Percentiles rank a stretch among this genome's conserved stretches.
phyloP scores from a whole-genome alignment of 2,113 vertebrate species.

The Brachyhypopomus gauderio region DNA sequence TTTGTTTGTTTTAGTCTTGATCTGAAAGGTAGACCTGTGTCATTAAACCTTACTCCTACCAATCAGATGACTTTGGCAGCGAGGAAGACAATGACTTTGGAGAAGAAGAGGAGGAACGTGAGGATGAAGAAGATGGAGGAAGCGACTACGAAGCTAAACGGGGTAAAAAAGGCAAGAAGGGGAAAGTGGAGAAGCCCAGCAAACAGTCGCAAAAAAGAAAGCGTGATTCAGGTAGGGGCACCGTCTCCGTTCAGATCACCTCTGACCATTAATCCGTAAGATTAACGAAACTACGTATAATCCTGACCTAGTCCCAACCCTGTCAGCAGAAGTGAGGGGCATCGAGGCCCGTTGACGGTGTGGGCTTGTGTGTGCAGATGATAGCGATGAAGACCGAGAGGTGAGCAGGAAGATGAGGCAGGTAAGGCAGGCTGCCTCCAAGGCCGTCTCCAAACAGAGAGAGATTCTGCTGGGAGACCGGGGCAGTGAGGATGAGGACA shows the following conservation, averaged over 20 bases:
- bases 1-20: background rate
- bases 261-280: background rate
- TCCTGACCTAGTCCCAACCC: background rate
- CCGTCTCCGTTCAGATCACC: too few species aligned
- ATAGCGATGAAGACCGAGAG: slow-evolving; percentile 93
- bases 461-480: slow-evolving; percentile 95
- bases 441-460: slow-evolving; percentile 96
- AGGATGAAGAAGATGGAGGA: slow-evolving; percentile 77
- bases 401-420: slow-evolving; percentile 94
- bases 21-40: background rate
- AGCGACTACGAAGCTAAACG: slow-evolving; percentile 87
- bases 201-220: slow-evolving; percentile 85
- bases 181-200: slow-evolving; percentile 78
- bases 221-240: slow-evolving; percentile 82
- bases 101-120: slow-evolving; percentile 75
- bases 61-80: slow-evolving; percentile 84
- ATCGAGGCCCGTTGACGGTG: too few species aligned
- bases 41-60: slow-evolving; percentile 1
- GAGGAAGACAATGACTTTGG: slow-evolving; percentile 82
- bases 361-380: slow-evolving; percentile 72
- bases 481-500: slow-evolving; percentile 94
- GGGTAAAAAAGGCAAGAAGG: slow-evolving; percentile 85
- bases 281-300: background rate
- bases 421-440: slow-evolving; percentile 94
- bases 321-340: background rate